Evolutionary conservation across 2,888 invertebrate species (phyloP).

Genomic region (Rosalia funebris): DNA sequence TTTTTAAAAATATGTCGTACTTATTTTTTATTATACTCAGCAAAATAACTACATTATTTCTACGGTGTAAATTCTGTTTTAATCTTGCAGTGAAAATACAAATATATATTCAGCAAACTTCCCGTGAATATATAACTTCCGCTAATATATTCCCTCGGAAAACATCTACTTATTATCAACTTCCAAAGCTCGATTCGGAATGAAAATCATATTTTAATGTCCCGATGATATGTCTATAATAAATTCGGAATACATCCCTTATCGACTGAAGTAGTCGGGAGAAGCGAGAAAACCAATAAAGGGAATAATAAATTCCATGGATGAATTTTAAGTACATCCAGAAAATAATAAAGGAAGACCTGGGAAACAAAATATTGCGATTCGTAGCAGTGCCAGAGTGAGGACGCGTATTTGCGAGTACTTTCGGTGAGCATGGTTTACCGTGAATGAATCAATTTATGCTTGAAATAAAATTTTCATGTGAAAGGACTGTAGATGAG

Average conservation of each 20-base stretch:
- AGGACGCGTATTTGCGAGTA: background rate
- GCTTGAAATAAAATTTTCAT: background rate
- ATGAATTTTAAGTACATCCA: conserved; percentile 10
- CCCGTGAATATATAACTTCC: too few species aligned
- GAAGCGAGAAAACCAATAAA: conserved; percentile 25
- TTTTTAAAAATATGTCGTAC: too few species aligned
- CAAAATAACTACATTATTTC: too few species aligned
- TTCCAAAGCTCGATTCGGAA: conserved; percentile 44
- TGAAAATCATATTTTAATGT: conserved; percentile 30
- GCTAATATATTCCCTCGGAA: too few species aligned
- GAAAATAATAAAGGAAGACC: conserved; percentile 13
- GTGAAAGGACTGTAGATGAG: background rate
- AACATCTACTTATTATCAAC: conserved; percentile 49
- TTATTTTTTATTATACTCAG: too few species aligned
- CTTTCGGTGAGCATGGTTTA: background rate
- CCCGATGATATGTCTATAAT: conserved; percentile 58
- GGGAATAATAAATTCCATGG: conserved; percentile 23
- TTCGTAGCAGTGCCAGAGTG: conserved; percentile 13
- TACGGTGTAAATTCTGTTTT: too few species aligned
- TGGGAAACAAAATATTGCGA: background rate
- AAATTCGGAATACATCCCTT: conserved; percentile 55
- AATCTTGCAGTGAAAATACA: too few species aligned
- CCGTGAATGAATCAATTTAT: background rate
- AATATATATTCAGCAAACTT: too few species aligned
- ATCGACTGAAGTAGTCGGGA: conserved; percentile 21